Evolutionary conservation across 1,140 invertebrate genomes (phyloP).

Genomic region (Drosophila lowei): DNA sequence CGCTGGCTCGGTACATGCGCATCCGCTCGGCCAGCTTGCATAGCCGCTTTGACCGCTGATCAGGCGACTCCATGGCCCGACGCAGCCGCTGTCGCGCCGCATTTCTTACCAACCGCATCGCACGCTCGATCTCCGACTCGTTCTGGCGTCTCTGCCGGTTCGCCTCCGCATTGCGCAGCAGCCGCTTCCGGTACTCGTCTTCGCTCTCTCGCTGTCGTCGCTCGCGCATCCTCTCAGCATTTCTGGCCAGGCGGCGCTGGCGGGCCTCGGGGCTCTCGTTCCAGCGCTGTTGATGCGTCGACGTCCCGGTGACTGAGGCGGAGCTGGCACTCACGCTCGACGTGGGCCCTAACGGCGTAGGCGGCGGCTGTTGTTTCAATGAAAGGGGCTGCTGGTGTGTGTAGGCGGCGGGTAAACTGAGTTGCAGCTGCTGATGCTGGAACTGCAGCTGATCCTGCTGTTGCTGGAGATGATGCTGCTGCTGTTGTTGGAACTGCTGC

Average conservation of each 20-base stretch:
- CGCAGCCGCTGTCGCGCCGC: conserved; percentile 77
- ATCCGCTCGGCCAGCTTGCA: conserved; percentile 84
- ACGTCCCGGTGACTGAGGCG: conserved; percentile 38
- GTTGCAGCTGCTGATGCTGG: conserved; percentile 63
- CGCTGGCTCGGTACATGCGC: conserved; percentile 81
- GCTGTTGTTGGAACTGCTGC: conserved; percentile 51
- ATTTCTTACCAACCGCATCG: conserved; percentile 80
- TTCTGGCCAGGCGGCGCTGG: conserved; percentile 79
- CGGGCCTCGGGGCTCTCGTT: conserved; percentile 82
- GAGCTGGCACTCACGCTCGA: conserved; percentile 61
- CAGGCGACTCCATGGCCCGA: conserved; percentile 83
- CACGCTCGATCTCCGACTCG: conserved; percentile 78
- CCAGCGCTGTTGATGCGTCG: conserved; percentile 75
- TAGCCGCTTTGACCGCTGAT: conserved; percentile 83
- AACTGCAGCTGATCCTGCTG: conserved; percentile 63
- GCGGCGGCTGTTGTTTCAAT: conserved; percentile 65
- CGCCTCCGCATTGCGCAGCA: conserved; percentile 78
- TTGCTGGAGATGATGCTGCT: conserved; percentile 59
- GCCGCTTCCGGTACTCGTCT: conserved; percentile 78
- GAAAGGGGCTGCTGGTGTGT: conserved; percentile 59
- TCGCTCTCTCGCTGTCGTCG: conserved; percentile 78
- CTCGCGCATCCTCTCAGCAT: conserved; percentile 83
- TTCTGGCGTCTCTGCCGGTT: conserved; percentile 80
- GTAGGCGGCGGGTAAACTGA: conserved; percentile 48
- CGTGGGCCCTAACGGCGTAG: conserved; percentile 63